Percentiles rank a stretch among this genome's conserved stretches.
phyloP scores from a whole-genome alignment of 2,113 vertebrate species.

The Pangasianodon hypophthalmus region DNA sequence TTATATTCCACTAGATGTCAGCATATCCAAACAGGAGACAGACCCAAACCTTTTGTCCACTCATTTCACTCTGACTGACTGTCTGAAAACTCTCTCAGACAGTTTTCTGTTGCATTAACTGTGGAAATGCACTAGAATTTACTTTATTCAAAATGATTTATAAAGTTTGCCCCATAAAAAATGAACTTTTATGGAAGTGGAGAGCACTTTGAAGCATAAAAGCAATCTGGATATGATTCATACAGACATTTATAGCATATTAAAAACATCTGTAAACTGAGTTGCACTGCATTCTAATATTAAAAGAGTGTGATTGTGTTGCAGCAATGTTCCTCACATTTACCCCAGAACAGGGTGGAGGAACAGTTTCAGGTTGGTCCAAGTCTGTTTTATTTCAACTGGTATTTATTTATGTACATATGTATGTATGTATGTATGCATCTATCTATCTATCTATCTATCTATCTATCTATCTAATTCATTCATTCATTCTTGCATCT shows the following conservation, averaged over 20 bases:
- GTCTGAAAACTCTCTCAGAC: neutral
- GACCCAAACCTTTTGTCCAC: neutral
- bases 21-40: constrained; percentile 3
- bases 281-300: neutral
- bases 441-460: neutral
- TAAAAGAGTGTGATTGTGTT: neutral
- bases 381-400: neutral
- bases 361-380: neutral
- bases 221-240: neutral
- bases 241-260: neutral
- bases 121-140: neutral
- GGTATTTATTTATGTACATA: too few species aligned
- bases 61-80: neutral
- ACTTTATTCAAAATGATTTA: constrained; percentile 18
- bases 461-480: neutral
- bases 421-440: too few species aligned
- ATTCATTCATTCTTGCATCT: neutral
- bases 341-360: neutral
- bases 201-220: neutral
- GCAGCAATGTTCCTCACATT: neutral
- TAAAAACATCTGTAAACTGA: constrained; percentile 23
- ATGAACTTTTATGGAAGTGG: neutral
- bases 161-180: neutral
- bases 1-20: constrained; percentile 17
- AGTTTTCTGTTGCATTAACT: neutral